Conservation (phyloP, 1,140 invertebrate species). For the Zophobas morio region DNA sequence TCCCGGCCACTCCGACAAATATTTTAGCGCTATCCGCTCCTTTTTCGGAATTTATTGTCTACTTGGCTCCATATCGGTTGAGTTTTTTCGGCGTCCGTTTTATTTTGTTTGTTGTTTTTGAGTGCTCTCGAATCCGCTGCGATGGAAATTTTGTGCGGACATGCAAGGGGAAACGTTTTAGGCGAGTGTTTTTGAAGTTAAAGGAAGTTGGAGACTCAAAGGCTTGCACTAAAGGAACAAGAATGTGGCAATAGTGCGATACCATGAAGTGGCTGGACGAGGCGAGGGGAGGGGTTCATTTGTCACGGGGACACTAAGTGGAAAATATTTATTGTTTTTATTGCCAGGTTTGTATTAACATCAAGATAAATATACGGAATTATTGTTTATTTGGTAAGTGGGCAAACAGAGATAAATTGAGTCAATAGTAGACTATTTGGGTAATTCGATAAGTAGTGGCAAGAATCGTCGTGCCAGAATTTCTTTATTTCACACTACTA, state of each 20-base stretch:
- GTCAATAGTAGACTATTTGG: not conserved
- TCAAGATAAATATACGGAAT: conserved; percentile 4
- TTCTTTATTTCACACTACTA: too few relatives aligned
- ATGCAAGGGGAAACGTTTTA: not conserved
- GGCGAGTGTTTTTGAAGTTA: not conserved
- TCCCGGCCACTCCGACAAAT: conserved; percentile 1
- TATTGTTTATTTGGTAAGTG: conserved; percentile 28
- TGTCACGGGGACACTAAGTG: too few relatives aligned
- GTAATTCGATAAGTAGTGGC: not conserved
- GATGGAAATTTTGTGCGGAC: not conserved
- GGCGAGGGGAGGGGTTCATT: too few relatives aligned
- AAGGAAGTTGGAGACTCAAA: not conserved
- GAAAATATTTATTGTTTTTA: conserved; percentile 1
- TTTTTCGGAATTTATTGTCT: conserved; percentile 4
- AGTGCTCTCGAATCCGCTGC: not conserved
- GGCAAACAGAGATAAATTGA: conserved; percentile 16
- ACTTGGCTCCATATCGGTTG: conserved; percentile 27
- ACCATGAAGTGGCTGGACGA: too few relatives aligned
- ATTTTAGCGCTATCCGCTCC: conserved; percentile 2
- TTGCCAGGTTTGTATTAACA: not conserved
- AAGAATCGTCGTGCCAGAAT: not conserved
- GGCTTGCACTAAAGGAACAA: too few relatives aligned
- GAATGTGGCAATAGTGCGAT: too few relatives aligned
- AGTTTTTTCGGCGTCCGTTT: conserved; percentile 1
- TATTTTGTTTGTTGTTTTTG: conserved; percentile 15